phyloP scores from a whole-genome alignment of 2,113 vertebrate genomes.

The Heptranchias perlo region DNA sequence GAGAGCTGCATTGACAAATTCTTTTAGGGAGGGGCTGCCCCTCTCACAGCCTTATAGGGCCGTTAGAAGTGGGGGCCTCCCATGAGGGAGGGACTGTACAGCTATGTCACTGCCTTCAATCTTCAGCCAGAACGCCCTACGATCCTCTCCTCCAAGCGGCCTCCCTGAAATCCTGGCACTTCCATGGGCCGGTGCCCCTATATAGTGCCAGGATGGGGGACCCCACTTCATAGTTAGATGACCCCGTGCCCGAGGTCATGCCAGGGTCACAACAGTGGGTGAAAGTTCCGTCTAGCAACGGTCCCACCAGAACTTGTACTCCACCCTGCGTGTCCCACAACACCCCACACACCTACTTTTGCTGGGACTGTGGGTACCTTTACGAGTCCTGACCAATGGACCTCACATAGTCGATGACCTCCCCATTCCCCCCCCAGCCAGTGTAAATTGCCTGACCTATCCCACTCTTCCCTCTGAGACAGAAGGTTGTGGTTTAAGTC shows the following conservation, averaged over 20 bases:
- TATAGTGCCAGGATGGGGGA: not conserved
- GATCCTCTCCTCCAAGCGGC: not conserved
- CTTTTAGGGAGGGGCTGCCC: not conserved
- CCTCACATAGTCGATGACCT: not conserved
- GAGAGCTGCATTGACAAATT: not conserved
- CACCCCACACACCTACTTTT: no score
- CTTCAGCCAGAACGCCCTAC: no score
- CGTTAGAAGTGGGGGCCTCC: not conserved
- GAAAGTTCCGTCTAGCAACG: no score
- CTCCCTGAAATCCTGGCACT: not conserved
- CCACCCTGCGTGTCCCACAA: no score
- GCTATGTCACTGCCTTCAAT: not conserved
- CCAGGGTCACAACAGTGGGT: no score
- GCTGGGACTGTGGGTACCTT: no score
- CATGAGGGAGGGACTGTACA: not conserved
- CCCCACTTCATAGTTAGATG: not conserved
- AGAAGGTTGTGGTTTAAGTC: not conserved
- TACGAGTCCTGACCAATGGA: no score
- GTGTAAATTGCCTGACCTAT: not conserved
- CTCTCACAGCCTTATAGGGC: no score
- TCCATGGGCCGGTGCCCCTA: not conserved
- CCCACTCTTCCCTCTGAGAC: not conserved
- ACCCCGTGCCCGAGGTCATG: not conserved
- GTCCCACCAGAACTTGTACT: no score
- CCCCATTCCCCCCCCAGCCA: no score